A percentile compares a stretch with the other conserved stretches of the same genome.
Conservation (phyloP, 2,888 invertebrate species). For the Eilema depressum region DNA sequence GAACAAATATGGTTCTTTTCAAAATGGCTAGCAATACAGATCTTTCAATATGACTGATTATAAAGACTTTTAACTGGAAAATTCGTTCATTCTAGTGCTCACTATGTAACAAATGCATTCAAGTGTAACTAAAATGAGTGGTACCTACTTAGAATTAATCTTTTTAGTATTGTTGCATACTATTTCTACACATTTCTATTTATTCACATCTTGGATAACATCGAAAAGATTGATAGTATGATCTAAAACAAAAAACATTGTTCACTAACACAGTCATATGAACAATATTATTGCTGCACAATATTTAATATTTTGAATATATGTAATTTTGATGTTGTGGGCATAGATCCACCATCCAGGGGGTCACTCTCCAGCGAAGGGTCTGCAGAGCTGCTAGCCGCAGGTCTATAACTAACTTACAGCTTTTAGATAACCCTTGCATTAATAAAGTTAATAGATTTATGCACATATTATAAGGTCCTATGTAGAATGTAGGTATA, state of each 20-base stretch:
- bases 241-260: not conserved
- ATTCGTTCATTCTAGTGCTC: not conserved
- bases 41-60: too few species aligned
- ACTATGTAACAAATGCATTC: too few species aligned
- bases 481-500: conserved; percentile 12
- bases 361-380: conserved; percentile 87
- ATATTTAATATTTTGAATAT: conserved; percentile 25
- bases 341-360: conserved; percentile 83
- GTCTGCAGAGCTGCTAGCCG: conserved; percentile 88
- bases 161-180: not conserved
- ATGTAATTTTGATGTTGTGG: conserved; percentile 65
- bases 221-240: not conserved
- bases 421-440: conserved; percentile 64
- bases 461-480: conserved; percentile 47
- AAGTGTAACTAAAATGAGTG: too few species aligned
- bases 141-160: too few species aligned
- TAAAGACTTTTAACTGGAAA: not conserved
- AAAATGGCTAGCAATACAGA: not conserved
- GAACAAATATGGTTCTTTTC: not conserved
- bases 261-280: not conserved
- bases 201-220: not conserved
- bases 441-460: conserved; percentile 52
- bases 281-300: not conserved
- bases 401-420: conserved; percentile 87
- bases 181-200: not conserved